A percentile compares a stretch with the other conserved stretches of the same genome.
These are phyloP conservation scores for Ptychobarbus kaznakovi DNA, from an alignment of 2,797 vertebrate genomes.

Conservation along the genomic window DNA sequence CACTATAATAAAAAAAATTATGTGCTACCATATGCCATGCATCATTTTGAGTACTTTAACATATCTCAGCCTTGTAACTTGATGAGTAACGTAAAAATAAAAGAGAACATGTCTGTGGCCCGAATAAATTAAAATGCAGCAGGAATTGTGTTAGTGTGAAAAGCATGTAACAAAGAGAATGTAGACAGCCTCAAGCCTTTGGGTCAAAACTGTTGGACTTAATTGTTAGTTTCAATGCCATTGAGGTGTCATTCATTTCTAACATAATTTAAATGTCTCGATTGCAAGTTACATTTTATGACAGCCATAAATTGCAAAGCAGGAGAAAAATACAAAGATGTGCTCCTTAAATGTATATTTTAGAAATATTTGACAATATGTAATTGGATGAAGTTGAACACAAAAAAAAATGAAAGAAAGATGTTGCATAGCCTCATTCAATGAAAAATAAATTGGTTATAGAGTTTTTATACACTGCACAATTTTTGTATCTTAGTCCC, in stretches of 20 bases:
- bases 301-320: slow-evolving; percentile 12
- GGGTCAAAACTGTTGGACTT: not conserved
- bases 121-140: not conserved
- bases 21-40: not conserved
- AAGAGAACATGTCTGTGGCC: not conserved
- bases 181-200: not conserved
- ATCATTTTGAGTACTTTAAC: not conserved
- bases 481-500: not conserved
- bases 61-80: not conserved
- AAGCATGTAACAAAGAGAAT: not conserved
- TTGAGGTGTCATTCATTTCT: not conserved
- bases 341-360: not conserved
- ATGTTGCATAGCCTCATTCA: not conserved
- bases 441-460: not conserved
- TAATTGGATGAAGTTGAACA: not conserved
- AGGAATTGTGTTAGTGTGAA: not conserved
- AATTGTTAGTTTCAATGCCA: slow-evolving; percentile 25
- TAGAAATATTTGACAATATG: not conserved
- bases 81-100: not conserved
- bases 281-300: not conserved
- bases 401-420: not conserved
- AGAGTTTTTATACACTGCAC: not conserved
- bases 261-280: not conserved
- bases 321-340: not conserved
- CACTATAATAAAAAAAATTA: not conserved